Percentiles rank a stretch among this genome's conserved stretches.
phyloP scores from a whole-genome alignment of 2,113 vertebrate genomes.

The Gnathonemus echidnorhynchus region DNA sequence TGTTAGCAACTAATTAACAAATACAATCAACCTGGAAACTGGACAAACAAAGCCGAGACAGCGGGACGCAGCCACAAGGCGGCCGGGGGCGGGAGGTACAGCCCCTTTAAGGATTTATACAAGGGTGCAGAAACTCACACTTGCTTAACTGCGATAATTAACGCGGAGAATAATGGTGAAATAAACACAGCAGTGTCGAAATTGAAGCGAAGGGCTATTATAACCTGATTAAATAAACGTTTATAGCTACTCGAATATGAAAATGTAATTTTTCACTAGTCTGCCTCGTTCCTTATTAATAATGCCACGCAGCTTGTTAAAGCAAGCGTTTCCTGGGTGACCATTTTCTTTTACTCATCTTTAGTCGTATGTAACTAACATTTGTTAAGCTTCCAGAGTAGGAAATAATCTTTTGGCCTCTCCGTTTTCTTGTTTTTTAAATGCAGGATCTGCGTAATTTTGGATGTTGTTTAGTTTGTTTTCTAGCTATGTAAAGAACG shows the following conservation, averaged over 20 bases:
- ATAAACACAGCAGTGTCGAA: slow-evolving; percentile 41
- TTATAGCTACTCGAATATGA: neutral
- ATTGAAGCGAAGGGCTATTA: neutral
- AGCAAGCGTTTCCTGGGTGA: neutral
- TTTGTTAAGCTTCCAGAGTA: neutral
- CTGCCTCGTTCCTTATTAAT: neutral
- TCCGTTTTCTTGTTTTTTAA: neutral
- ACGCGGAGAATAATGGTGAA: slow-evolving; percentile 20
- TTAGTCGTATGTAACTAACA: neutral
- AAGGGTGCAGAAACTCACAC: slow-evolving; percentile 4
- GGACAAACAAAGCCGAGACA: slow-evolving; percentile 49
- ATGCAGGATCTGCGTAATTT: neutral
- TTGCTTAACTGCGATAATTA: slow-evolving; percentile 27
- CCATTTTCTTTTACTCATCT: neutral
- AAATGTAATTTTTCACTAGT: neutral
- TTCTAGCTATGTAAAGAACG: neutral
- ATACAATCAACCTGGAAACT: slow-evolving; percentile 58
- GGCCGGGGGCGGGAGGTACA: slow-evolving; percentile 28
- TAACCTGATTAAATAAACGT: neutral
- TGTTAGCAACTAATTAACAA: slow-evolving; percentile 75
- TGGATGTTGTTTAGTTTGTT: neutral
- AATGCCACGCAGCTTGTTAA: neutral
- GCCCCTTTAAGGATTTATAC: neutral
- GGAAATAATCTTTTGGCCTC: neutral
- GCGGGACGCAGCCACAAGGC: slow-evolving; percentile 43